These are phyloP conservation scores for Cephus sareptanus DNA, from an alignment of 2,888 invertebrate genomes.

Conservation along the genomic window DNA sequence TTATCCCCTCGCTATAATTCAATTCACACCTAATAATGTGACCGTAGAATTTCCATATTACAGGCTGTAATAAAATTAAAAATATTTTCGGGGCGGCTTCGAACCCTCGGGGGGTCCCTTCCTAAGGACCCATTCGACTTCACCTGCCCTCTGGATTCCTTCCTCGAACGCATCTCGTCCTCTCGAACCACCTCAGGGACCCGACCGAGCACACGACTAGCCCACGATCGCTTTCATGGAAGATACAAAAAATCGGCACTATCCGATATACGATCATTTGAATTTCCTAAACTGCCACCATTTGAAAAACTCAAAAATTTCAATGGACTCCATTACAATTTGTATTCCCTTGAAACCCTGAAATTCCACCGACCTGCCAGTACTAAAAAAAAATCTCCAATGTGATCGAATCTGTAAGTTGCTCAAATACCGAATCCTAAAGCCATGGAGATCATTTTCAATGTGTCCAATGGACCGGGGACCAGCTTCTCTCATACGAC, in stretches of 20 bases:
- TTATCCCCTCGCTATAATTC: slow-evolving; percentile 51
- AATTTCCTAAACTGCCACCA: neutral
- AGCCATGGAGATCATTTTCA: neutral
- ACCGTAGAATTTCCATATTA: slow-evolving; percentile 54
- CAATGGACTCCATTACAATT: neutral
- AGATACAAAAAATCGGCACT: neutral
- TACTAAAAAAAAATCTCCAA: neutral
- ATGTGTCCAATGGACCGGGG: neutral
- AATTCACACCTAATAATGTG: slow-evolving; percentile 61
- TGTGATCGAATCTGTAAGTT: neutral
- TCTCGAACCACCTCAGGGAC: neutral
- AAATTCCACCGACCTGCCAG: neutral
- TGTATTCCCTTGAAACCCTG: neutral
- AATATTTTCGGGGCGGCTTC: slow-evolving; percentile 50
- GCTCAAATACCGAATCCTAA: neutral
- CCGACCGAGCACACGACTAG: neutral
- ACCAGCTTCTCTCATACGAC: neutral
- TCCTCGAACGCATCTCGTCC: neutral
- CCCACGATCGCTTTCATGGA: neutral
- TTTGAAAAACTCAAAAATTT: neutral
- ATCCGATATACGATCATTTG: neutral
- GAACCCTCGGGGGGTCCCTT: slow-evolving; percentile 49
- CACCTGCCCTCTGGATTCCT: slow-evolving; percentile 6
- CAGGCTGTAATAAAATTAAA: slow-evolving; percentile 55
- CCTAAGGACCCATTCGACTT: slow-evolving; percentile 9